Base-by-base conservation (phyloP, 2,888 invertebrate species). In the Leucania comma region DNA sequence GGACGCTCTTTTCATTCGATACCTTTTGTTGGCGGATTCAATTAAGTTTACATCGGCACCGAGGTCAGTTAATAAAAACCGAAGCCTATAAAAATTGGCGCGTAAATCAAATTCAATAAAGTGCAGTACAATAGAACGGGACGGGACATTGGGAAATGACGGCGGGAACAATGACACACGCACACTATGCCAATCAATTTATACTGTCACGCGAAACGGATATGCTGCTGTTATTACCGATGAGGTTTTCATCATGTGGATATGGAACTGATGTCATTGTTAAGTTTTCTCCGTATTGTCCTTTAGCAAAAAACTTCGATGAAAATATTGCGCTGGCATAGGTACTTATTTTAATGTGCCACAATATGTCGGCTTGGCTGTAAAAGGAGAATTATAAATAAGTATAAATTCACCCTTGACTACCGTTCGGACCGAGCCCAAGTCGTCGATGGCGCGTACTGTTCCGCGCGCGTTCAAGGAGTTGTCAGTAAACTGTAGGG, bases 41-140 rank as follows among this genome's bases (percentile, higher is more conserved):
- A 96, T 96, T 96, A 95, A 95, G 94, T 95, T 96, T 95, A 96
- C 95, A 95, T 92, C 94, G 92, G 92, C 94, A 89, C 94, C 92
- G 95, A 94, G 95, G 95, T 96, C 95, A 94, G 95, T 95, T 95
- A 94, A 94, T 95, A 94, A 95, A 95, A 95, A 95, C 95, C 93
- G 92, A 94, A 95, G 93, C 94, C 93, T 92, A 93, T 92, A 94
- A 94, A 95, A 95, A 95, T 94, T 94, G 94, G 90, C 90, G 91
- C 94, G 94, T 95, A 95, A 95, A 95, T 95, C 95, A 95, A 95
- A 94, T 94, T 94, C 93, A 95, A 95, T 95, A 94, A 95, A 96
- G 89, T 93, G 91, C 91, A 90, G 90, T 87, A 94, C 95, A 94
- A 95, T 93, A 89, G 92, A 85, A 87, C 78, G 88, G 89, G 86